phyloP scores from a whole-genome alignment of 2,888 invertebrate genomes.

The Lamellibrachia satsuma region DNA sequence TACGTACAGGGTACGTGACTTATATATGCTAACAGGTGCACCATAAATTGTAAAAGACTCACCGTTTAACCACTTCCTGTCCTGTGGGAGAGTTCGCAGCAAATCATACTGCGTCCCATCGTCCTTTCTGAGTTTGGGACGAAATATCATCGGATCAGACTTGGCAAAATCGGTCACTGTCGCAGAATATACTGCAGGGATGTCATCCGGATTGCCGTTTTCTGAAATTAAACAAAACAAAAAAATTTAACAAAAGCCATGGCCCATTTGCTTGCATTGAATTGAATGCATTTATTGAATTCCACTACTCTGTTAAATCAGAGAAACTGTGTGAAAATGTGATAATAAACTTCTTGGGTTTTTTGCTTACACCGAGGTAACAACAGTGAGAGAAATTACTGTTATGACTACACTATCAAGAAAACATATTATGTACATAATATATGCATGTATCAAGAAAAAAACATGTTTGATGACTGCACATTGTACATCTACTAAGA shows the following conservation, averaged over 20 bases:
- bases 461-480: no score
- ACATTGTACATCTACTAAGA: no score
- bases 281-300: no score
- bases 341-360: background rate
- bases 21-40: background rate
- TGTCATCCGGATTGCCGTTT: constrained; percentile 33
- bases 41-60: background rate
- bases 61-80: constrained; percentile 29
- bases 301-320: no score
- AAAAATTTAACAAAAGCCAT: constrained; percentile 1
- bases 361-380: background rate
- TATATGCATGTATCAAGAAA: no score
- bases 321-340: background rate
- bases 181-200: constrained; percentile 33
- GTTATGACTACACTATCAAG: no score
- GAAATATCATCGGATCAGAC: constrained; percentile 33
- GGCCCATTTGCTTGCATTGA: no score
- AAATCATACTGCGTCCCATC: constrained; percentile 20
- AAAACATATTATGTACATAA: background rate
- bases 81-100: constrained; percentile 28
- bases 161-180: constrained; percentile 38
- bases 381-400: background rate
- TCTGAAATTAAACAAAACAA: constrained; percentile 25
- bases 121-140: constrained; percentile 28
- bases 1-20: background rate